A percentile compares a stretch with the other conserved stretches of the same genome.
phyloP scores from a whole-genome alignment of 2,797 vertebrate genomes.

The Podargus strigoides region DNA sequence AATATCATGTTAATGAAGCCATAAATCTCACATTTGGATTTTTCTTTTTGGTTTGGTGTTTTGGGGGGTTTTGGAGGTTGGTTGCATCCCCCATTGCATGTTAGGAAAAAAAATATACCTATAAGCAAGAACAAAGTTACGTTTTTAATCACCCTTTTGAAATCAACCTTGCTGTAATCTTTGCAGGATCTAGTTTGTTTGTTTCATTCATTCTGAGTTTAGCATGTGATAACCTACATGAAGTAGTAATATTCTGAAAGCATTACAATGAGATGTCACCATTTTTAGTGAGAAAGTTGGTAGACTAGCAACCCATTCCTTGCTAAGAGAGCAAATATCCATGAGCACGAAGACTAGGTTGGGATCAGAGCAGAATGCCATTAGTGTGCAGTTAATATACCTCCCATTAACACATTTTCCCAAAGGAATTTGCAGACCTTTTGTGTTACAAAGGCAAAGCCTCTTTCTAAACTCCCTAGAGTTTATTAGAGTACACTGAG shows the following conservation, averaged over 20 bases:
- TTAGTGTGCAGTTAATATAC: background rate
- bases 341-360: background rate
- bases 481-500: background rate
- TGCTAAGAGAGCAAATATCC: background rate
- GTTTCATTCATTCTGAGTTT: background rate
- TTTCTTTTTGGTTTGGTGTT: background rate
- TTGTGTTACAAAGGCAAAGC: background rate
- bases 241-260: background rate
- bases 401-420: background rate
- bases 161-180: background rate
- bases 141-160: background rate
- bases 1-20: background rate
- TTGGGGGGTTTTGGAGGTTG: background rate
- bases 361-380: background rate
- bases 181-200: background rate
- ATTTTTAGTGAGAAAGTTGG: background rate
- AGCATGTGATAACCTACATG: background rate
- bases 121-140: background rate
- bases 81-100: background rate
- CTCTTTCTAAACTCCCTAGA: background rate
- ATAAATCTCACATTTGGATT: background rate
- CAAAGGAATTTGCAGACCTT: background rate
- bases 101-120: background rate
- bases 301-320: background rate
- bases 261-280: background rate